Base-by-base conservation (phyloP, 2,113 vertebrate genomes). In the Rutilus rutilus region DNA sequence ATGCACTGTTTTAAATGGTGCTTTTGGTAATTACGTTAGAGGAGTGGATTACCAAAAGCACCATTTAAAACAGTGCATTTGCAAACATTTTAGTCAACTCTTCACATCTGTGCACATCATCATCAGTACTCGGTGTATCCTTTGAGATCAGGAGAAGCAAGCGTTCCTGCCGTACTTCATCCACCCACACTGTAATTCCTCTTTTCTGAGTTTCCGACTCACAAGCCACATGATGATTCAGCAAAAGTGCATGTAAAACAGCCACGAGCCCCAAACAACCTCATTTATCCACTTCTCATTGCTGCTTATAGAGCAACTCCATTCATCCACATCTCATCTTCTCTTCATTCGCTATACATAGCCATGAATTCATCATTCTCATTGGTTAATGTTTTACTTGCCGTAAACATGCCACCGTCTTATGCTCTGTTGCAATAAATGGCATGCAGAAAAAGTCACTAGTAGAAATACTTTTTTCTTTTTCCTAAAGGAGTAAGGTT, bases 161-260 rank as follows among this genome's bases (percentile, higher is more conserved):
- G 0, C n/a, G 2, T 11, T 3, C 8, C 33, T 1, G n/a, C 30
- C 11, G 74, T 7, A 71, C 36, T 14, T 54, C 83, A 14, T 23
- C 50, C n/a, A 78, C 47, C 33, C 42, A 42, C 42, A 12, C 73
- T 36, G 39, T 62, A 42, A 69, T 78, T 85, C 74, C 60, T 64
- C 60, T 42, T 47, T 19, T 74, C 67, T 74, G 7, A 59, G 69
- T 25, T 17, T 27, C 62, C 23, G 10, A 23, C 60, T 78, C 30
- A 47, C 3, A 4, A 69, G 23, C 33, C 42, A 67, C 36, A 47
- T 78, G 75, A 71, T 85, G 84, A 85, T 78, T 78, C 84, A 78
- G 84, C 84, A 85, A 21, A 85, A 78, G 75, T 21, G 21, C 60
- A 78, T 69, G 60, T 67, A 78, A 78, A 78, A 45, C 59, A 78